Conservation (phyloP, 2,113 vertebrate genomes). For the Takifugu bimaculatus region DNA sequence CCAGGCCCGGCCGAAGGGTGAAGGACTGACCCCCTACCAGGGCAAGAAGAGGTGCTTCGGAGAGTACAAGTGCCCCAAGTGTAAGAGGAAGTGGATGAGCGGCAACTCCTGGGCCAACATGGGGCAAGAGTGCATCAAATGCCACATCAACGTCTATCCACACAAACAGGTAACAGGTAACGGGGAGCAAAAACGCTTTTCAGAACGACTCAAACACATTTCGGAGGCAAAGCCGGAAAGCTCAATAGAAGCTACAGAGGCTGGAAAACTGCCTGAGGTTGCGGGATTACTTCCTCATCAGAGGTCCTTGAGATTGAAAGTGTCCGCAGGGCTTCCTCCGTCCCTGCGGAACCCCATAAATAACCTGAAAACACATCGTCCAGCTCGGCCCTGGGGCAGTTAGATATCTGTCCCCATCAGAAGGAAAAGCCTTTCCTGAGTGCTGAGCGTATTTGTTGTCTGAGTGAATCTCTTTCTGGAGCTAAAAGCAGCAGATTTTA, state of each 20-base stretch:
- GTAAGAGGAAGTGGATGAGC: constrained; percentile 99
- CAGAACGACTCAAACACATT: background rate
- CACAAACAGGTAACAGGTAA: constrained; percentile 99
- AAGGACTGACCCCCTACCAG: constrained; percentile 97
- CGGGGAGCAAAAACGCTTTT: background rate
- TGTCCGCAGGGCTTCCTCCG: constrained; percentile 28
- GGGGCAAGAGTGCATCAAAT: constrained; percentile 99
- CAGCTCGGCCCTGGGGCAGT: constrained; percentile 16
- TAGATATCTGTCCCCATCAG: constrained; percentile 17
- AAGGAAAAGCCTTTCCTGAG: constrained; percentile 16
- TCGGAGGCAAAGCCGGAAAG: background rate
- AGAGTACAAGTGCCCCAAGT: constrained; percentile 98
- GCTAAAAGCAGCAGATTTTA: background rate
- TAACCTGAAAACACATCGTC: constrained; percentile 41
- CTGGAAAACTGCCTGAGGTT: too few species aligned
- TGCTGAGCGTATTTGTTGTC: background rate
- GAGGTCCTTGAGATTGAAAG: constrained; percentile 44
- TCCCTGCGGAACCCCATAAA: constrained; percentile 35
- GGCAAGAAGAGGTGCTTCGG: constrained; percentile 99
- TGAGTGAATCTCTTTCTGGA: background rate
- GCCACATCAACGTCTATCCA: constrained; percentile 99
- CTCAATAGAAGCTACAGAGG: too few species aligned
- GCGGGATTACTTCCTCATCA: too few species aligned
- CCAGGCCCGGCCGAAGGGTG: constrained; percentile 95
- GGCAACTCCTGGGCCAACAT: constrained; percentile 99